Evolutionary conservation across 2,888 invertebrate genomes (phyloP), one percentile per base, ranked within the genome.

Genomic region (Nowickia ferox): DNA sequence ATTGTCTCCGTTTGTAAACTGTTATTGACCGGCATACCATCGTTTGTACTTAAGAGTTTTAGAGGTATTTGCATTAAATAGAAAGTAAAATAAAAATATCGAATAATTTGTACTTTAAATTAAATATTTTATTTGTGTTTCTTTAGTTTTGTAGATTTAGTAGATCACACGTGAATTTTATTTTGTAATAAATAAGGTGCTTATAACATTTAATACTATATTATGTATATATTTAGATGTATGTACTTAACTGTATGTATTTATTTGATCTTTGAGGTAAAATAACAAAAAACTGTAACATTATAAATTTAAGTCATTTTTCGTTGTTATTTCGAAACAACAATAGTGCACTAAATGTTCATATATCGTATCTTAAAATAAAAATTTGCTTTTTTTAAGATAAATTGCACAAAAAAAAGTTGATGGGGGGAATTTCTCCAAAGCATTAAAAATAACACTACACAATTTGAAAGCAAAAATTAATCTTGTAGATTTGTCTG

Each of bases 161-260:
- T 76, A 80, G 59, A 66, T 84, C 79, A 79, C 82, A 82, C 74
- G 87, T 84, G 69, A 55, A 71, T 69, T 77, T 72, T 42, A 15
- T 63, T 30, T 63, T 61, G 9, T 59, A 80, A 77, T 69, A 84
- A 78, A 57, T 81, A 65, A 66, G 38, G 78, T 82, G 81, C 75
- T 82, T 87, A 79, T 51, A 66, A 80, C 55, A 74, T 72, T 80
- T 68, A 78, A 79, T 82, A 72, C 74, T 74, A 71, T 59, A 40
- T 61, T 69, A 55, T 53, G 44, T 63, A 59, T 9, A 15, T 38
- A 15, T 38, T 30, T n/a, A 2, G 3, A 13, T 55, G 3, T 53
- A 19, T 19, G 55, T 55, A 22, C 2, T 22, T 55, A 19, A 30
- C 30, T 6, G 5, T 61, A 22, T 63, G 15, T 53, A 6, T 22